Evolutionary conservation across 2,888 invertebrate genomes (phyloP).

Genomic region (Mesorhabditis spiculigera): DNA sequence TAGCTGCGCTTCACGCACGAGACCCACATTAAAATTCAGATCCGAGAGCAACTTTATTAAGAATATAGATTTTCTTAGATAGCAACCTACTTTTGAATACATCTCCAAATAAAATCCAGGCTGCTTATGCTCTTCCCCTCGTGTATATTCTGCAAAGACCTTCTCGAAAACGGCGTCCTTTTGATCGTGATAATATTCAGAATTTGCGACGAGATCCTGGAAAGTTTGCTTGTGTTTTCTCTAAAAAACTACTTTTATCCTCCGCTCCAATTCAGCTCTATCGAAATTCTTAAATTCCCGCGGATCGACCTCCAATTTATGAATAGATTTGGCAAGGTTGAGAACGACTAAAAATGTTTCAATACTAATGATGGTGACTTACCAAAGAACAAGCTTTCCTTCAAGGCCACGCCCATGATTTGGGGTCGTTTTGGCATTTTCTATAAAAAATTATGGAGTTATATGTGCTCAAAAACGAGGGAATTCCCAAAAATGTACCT

Average conservation of each 20-base stretch:
- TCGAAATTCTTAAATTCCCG: background rate
- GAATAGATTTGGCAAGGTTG: background rate
- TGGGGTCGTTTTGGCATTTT: background rate
- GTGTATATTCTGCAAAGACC: constrained; percentile 1
- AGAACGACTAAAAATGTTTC: background rate
- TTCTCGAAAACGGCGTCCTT: background rate
- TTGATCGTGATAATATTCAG: background rate
- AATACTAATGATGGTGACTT: background rate
- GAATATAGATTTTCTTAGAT: background rate
- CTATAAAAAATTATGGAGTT: background rate
- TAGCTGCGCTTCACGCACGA: background rate
- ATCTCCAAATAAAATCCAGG: background rate
- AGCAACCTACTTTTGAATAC: constrained; percentile 2
- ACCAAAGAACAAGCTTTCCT: constrained; percentile 4
- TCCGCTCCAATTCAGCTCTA: background rate
- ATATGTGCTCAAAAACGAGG: background rate
- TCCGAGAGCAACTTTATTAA: background rate
- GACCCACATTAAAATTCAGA: background rate
- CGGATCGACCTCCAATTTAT: background rate
- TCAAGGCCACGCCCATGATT: background rate
- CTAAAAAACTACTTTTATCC: background rate
- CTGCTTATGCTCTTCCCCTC: background rate
- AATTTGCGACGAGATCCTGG: background rate
- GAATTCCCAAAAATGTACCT: background rate
- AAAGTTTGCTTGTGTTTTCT: background rate